A percentile compares a stretch with the other conserved stretches of the same genome.
Conservation (phyloP, 2,113 vertebrate species). For the Elachura formosa region DNA sequence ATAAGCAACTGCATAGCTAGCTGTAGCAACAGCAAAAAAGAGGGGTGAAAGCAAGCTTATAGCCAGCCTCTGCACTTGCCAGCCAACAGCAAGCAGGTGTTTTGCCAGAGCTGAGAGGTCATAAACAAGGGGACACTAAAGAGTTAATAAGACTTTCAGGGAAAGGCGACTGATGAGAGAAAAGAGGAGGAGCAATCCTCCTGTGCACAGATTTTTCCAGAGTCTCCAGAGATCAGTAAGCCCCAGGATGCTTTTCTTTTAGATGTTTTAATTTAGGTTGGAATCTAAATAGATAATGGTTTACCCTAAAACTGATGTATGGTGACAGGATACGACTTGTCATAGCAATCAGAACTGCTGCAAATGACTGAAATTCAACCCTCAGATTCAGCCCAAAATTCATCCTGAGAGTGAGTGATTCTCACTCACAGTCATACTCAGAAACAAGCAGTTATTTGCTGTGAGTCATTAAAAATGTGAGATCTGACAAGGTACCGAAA, state of each 20-base stretch:
- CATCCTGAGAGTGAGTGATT: background rate
- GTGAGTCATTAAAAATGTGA: background rate
- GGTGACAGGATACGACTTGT: background rate
- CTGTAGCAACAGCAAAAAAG: background rate
- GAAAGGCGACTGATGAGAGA: background rate
- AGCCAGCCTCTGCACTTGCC: background rate
- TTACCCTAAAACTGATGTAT: background rate
- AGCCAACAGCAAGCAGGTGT: background rate
- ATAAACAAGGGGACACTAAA: background rate
- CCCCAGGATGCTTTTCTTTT: background rate
- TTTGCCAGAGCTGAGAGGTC: background rate
- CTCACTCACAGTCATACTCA: background rate
- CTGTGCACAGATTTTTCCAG: background rate
- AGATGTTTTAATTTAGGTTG: constrained; percentile 9
- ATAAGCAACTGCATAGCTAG: background rate
- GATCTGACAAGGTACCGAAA: background rate
- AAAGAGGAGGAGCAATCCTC: background rate
- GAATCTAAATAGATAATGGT: background rate
- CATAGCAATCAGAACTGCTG: background rate
- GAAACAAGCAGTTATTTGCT: background rate
- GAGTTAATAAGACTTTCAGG: background rate
- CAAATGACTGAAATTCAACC: background rate
- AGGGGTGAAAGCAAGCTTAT: background rate
- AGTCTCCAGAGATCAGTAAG: constrained; percentile 1
- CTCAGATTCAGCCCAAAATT: background rate